Base-by-base conservation (phyloP, 2,113 vertebrate genomes). In the Sardina pilchardus region DNA sequence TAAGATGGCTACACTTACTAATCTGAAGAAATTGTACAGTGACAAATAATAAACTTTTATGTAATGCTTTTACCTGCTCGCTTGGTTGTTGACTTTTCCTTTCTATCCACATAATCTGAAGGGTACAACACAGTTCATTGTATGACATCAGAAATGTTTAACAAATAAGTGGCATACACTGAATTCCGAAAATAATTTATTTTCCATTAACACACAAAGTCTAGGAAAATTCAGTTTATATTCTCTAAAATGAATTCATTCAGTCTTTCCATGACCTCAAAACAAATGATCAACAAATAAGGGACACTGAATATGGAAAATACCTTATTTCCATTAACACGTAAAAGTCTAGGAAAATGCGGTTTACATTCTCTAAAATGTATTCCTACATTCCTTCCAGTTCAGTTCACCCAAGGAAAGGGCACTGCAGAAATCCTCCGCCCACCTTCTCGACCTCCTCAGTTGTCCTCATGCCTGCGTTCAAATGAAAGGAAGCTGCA, bases 1-100 rank as follows among this genome's bases (percentile, higher is more conserved):
- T 80, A 86, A 88, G 85, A 90, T 85, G 85, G 88, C 84, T 83
- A 88, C 59, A 87, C 90, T 89, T 85, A 86, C 89, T 91, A 90
- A 93, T 87, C 88, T 89, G 85, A 89, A 89, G 84, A 93, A 93
- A 94, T 95, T 95, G 94, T 94, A 94, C 92, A 94, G 92, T 89
- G 59, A 91, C 87, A 89, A 87, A 87, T 90, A 92, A 91, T 92
- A 93, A 95, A 94, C 83, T 84, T 93, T 93, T 91, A 93, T 81
- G 86, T 86, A 91, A 91, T 90, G 1, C 50, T 87, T 89, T 89
- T 82, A 83, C 82, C 78, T 47, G 26, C 63, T 71, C 3, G 21
- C 1, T 24, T 71, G 63, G 26, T 71, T 34, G 8, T 26, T 71
- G 63, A 4, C 26, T 26, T 71, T 7, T 71, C 26, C 7, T 71